Evolutionary conservation across 1,140 invertebrate species (phyloP).

Genomic region (Bombus soroeensis): DNA sequence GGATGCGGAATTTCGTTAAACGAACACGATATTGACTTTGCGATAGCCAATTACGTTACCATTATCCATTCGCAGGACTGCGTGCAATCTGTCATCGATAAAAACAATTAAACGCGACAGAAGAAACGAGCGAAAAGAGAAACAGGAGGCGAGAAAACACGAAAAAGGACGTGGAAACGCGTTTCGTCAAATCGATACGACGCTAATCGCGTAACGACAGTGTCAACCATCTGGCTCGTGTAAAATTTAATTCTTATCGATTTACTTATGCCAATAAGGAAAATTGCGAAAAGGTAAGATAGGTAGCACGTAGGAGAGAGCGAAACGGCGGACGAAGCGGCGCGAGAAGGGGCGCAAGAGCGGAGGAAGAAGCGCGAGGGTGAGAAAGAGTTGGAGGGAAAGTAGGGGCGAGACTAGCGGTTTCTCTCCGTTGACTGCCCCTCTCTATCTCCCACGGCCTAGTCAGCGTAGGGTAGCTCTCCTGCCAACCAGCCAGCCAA

Average conservation of each 20-base stretch:
- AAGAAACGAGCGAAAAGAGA: neutral
- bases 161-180: neutral
- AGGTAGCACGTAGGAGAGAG: neutral
- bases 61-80: neutral
- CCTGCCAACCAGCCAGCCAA: conserved; percentile 60
- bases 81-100: too few relatives aligned
- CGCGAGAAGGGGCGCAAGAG: neutral
- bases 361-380: neutral
- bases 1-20: neutral
- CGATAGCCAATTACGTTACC: neutral
- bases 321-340: neutral
- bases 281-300: neutral
- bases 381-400: neutral
- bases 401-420: neutral
- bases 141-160: neutral
- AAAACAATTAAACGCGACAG: neutral
- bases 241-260: conserved; percentile 14
- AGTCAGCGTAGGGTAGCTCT: conserved; percentile 30
- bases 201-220: neutral
- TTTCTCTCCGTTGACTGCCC: neutral
- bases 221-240: neutral
- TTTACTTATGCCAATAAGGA: neutral
- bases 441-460: neutral
- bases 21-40: neutral
- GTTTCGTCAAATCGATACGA: neutral